phyloP scores from a whole-genome alignment of 2,888 invertebrate genomes.

The Hymenopus coronatus region DNA sequence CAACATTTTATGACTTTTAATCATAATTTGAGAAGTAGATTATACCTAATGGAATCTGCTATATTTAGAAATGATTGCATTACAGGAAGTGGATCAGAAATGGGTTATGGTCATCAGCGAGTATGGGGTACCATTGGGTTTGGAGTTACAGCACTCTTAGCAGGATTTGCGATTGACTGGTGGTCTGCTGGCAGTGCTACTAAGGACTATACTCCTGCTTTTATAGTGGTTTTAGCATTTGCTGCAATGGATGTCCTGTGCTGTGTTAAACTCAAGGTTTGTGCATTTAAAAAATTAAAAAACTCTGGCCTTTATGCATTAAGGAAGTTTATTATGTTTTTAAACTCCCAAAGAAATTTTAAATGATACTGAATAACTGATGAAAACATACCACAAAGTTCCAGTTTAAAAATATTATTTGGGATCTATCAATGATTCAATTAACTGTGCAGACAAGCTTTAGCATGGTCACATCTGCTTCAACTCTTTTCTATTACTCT shows the following conservation, averaged over 20 bases:
- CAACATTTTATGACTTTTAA: neutral
- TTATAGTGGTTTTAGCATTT: slow-evolving; percentile 63
- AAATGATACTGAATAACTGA: too few relatives aligned
- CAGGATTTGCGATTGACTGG: slow-evolving; percentile 67
- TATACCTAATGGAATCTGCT: too few relatives aligned
- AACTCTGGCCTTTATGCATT: too few relatives aligned
- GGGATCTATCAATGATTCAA: too few relatives aligned
- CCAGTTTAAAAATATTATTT: too few relatives aligned
- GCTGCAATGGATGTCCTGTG: slow-evolving; percentile 64
- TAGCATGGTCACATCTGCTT: too few relatives aligned
- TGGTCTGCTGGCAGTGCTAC: slow-evolving; percentile 54
- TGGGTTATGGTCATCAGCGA: slow-evolving; percentile 72
- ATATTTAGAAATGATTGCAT: neutral
- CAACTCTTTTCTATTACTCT: too few relatives aligned
- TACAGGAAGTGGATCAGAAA: slow-evolving; percentile 63
- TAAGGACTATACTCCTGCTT: slow-evolving; percentile 71
- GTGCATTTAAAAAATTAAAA: neutral
- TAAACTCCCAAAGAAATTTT: too few relatives aligned
- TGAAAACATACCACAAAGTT: too few relatives aligned
- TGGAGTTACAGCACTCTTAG: slow-evolving; percentile 67
- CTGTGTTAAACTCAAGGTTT: slow-evolving; percentile 61
- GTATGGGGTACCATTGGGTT: slow-evolving; percentile 83
- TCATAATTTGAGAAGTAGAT: neutral
- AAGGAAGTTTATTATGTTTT: too few relatives aligned
- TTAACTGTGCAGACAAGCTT: too few relatives aligned